phyloP scores from a whole-genome alignment of 2,797 vertebrate genomes.

The Paratrypauchen microcephalus region DNA sequence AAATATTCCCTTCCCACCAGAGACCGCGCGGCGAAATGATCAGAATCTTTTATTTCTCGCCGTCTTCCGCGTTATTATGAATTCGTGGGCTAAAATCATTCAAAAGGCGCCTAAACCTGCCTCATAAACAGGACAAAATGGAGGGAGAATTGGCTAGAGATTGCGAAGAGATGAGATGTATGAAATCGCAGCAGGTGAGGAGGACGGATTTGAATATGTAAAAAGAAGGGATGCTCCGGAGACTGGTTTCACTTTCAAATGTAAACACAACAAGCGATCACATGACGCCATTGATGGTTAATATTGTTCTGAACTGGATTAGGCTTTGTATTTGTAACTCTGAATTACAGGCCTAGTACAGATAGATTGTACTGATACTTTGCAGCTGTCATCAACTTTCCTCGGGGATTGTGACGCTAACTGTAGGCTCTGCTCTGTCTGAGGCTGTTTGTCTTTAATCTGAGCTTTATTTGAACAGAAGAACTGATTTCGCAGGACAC shows the following conservation, averaged over 20 bases:
- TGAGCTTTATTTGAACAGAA: no score
- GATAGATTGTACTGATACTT: no score
- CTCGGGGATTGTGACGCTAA: no score
- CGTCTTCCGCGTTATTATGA: neutral
- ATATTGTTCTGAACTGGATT: conserved; percentile 77
- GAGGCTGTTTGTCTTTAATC: no score
- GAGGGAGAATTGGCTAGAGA: conserved; percentile 32
- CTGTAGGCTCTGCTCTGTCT: no score
- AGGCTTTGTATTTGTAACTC: conserved; percentile 40
- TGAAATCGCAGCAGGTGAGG: conserved; percentile 27
- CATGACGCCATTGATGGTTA: conserved; percentile 74
- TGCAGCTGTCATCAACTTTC: no score
- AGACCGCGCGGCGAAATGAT: neutral
- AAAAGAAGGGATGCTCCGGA: conserved; percentile 50
- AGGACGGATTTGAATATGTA: conserved; percentile 37
- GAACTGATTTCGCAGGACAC: no score
- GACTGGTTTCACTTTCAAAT: conserved; percentile 60
- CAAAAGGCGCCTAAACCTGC: conserved; percentile 13
- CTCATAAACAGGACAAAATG: conserved; percentile 26
- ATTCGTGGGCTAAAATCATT: conserved; percentile 5
- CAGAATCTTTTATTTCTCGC: conserved; percentile 5
- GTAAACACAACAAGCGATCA: conserved; percentile 76
- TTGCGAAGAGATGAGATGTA: conserved; percentile 15
- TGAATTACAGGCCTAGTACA: conserved; percentile 58
- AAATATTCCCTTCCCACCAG: conserved; percentile 5